Base-by-base conservation (phyloP, 2,113 vertebrate species). In the Pachycephala philippinensis region DNA sequence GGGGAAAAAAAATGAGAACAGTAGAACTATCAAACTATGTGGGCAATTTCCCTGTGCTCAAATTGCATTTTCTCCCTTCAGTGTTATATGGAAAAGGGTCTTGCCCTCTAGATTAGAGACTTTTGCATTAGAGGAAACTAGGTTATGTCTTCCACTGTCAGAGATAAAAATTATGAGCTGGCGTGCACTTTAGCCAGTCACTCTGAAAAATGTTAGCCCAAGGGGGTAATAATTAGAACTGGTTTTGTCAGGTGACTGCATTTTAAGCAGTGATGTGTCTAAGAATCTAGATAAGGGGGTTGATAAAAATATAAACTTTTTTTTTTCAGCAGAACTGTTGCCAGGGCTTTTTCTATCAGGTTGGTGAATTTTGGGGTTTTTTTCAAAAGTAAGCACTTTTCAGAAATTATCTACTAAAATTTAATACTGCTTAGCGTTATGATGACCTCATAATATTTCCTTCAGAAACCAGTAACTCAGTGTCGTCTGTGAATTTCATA, bases 351-450 rank as follows among this genome's bases (percentile, higher is more conserved):
- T 98, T 98, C 97, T 96, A 96, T 97, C 83, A 49, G 40, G 59
- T 17, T 65, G 11, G 11, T 42, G 15, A 19, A 11, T 21, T 21
- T 57, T 47, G 7, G 15, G 19, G 35, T 54, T 65, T 93, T 99
- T 98, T 96, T 4, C 97, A 96, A 98, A 98, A 98, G 98, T 98
- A 99, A 99, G 98, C 98, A 98, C 96, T 99, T 99, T 99, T 98
- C 97, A 97, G 96, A 98, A 98, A 98, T 99, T 98, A 99, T 98
- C 98, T 98, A 96, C 97, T 98, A 98, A 98, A 98, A 98, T 95
- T 93, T 97, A 98, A 98, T 98, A 95, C 69, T 81, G 81, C 87
- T 97, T 97, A 97, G 91, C 78, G 84, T 95, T 95, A 93, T 76
- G n/a, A 81, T 97, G 97, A 98, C 96, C 95, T 61, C 28, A 95